Evolutionary conservation across 1,140 invertebrate species (phyloP), one percentile per base, ranked within the genome.

Genomic region (Monomorium pharaonis): DNA sequence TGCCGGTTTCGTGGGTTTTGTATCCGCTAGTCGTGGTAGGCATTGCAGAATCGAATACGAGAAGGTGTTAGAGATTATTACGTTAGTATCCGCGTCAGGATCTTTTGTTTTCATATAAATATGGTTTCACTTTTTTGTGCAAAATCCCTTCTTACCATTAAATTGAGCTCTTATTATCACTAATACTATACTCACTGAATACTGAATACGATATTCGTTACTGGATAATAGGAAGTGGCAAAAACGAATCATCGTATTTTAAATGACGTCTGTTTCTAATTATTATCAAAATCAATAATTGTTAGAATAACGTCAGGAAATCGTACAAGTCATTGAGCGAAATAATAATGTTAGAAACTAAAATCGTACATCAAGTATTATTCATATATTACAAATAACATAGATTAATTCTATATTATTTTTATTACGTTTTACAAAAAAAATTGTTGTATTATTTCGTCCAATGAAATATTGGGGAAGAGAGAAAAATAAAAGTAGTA

Each of bases 1-100:
- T 94, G 98, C 98, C 94, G 98, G 98, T 96, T 98, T 98, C 93
- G 98, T 97, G 93, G 98, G 98, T 96, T 98, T 98, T 95, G 97
- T 97, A 96, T 98, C 98, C 96, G 97, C 98, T 98, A 95, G 92
- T 92, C 67, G 91, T 90, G 94, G 95, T 95, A 95, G 92, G 94
- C 94, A 95, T 94, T 94, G 93, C 92, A 95, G 81, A 94, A 92
- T 92, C 75, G 87, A 92, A 93, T 44, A 58, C 88, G 92, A 94
- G 86, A 92, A 92, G 86, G 90, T 87, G 93, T 95, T 94, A 94
- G 92, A 92, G 86, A 91, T 91, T 90, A 86, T 91, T 88, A 76
- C 70, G 89, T 91, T 91, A 91, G 89, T 86, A 80, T 78, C 69
- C 47, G 70, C 78, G 75, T 63, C 37, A 16, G 58, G 47, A 56